phyloP scores from a whole-genome alignment of 1,140 invertebrate genomes.

The Drosophila varians region DNA sequence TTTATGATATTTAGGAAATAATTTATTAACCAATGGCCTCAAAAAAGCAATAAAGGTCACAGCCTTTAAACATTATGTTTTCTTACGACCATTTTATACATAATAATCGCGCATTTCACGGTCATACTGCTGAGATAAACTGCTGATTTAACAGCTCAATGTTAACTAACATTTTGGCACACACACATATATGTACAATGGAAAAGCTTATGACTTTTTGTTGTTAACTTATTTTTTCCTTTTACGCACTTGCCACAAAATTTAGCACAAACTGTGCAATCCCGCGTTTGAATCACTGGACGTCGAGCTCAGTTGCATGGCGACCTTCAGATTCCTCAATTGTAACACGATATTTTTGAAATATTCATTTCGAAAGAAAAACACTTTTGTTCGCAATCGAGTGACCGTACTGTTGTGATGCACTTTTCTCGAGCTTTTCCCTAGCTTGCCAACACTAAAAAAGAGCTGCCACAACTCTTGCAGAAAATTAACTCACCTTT shows the following conservation, averaged over 20 bases:
- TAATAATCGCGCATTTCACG: conserved; percentile 1
- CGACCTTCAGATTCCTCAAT: conserved; percentile 1
- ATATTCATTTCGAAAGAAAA: conserved; percentile 17
- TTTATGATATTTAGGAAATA: no score
- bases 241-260: conserved; percentile 20
- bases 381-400: neutral
- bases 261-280: conserved; percentile 8
- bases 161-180: neutral
- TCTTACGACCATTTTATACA: no score
- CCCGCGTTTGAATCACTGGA: conserved; percentile 3
- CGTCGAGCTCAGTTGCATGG: conserved; percentile 9
- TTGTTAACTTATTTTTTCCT: conserved; percentile 24
- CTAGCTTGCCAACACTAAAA: neutral
- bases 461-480: neutral
- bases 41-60: no score
- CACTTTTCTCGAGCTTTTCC: neutral
- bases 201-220: conserved; percentile 42
- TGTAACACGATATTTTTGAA: conserved; percentile 23
- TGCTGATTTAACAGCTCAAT: conserved; percentile 35
- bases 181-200: neutral
- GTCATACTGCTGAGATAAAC: no score
- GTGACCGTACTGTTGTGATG: neutral
- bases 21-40: no score
- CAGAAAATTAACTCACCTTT: neutral
- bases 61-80: no score